A percentile compares a stretch with the other conserved stretches of the same genome.
Conservation (phyloP, 2,888 invertebrate genomes). For the Drosophila buzzatii region DNA sequence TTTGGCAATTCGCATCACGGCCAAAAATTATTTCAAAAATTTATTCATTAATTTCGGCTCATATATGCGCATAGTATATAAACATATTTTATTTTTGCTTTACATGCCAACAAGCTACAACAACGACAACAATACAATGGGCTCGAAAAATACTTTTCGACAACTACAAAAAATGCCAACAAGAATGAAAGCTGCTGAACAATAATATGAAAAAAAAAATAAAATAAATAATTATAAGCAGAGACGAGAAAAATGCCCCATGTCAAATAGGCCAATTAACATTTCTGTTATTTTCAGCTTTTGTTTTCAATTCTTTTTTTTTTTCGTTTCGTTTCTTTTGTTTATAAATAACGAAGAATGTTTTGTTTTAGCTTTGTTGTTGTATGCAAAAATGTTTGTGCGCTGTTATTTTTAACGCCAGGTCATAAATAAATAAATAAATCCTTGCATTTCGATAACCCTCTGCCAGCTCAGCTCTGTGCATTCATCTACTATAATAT, state of each 20-base stretch:
- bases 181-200: slow-evolving; percentile 67
- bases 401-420: slow-evolving; percentile 66
- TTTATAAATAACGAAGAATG: slow-evolving; percentile 74
- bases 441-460: slow-evolving; percentile 63
- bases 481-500: slow-evolving; percentile 36
- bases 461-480: slow-evolving; percentile 6
- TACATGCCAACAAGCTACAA: slow-evolving; percentile 55
- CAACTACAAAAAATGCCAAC: slow-evolving; percentile 54
- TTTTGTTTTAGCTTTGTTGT: slow-evolving; percentile 63
- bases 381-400: slow-evolving; percentile 73
- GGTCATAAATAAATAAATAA: slow-evolving; percentile 69
- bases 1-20: slow-evolving; percentile 77
- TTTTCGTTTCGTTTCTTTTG: slow-evolving; percentile 54
- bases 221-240: neutral
- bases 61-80: slow-evolving; percentile 11
- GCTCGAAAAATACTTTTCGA: slow-evolving; percentile 63
- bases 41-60: slow-evolving; percentile 58
- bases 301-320: slow-evolving; percentile 41
- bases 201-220: slow-evolving; percentile 9
- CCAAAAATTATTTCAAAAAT: slow-evolving; percentile 73
- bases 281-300: slow-evolving; percentile 75
- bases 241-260: slow-evolving; percentile 68
- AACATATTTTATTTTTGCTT: slow-evolving; percentile 16
- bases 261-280: slow-evolving; percentile 82
- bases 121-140: slow-evolving; percentile 24